These are phyloP conservation scores for Xenops minutus DNA, from an alignment of 2,797 vertebrate species.

Conservation along the genomic window DNA sequence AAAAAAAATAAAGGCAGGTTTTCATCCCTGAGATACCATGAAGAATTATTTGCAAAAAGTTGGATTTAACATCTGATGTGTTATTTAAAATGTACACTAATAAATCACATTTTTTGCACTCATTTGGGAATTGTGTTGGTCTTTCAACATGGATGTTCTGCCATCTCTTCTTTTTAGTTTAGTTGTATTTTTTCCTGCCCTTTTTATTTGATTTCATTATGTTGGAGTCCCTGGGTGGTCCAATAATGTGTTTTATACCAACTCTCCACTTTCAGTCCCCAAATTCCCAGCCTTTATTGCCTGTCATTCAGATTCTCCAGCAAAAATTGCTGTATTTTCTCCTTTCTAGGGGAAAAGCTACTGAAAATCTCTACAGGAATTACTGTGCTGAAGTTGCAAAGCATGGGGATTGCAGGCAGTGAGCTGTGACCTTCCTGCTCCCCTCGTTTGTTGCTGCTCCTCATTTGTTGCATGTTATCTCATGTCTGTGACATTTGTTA, in stretches of 20 bases:
- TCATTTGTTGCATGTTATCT: background rate
- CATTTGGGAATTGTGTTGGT: background rate
- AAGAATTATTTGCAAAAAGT: background rate
- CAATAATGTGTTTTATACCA: background rate
- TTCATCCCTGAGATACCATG: background rate
- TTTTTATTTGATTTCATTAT: background rate
- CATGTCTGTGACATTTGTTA: background rate
- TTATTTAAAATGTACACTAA: background rate
- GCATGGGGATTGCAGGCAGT: background rate
- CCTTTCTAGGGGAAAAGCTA: background rate
- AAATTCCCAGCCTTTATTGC: background rate
- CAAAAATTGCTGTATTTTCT: background rate
- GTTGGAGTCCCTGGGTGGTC: background rate
- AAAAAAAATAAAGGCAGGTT: background rate
- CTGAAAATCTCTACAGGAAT: background rate
- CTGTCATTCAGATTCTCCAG: background rate
- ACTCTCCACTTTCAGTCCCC: background rate
- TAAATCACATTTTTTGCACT: background rate
- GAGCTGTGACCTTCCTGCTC: background rate
- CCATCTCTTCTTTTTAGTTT: background rate
- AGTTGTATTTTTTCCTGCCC: background rate
- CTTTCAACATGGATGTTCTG: background rate
- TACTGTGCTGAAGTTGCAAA: background rate
- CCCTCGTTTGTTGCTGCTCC: background rate
- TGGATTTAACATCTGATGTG: background rate